Evolutionary conservation across 2,888 invertebrate genomes (phyloP).

Genomic region (Capitulum mitella): DNA sequence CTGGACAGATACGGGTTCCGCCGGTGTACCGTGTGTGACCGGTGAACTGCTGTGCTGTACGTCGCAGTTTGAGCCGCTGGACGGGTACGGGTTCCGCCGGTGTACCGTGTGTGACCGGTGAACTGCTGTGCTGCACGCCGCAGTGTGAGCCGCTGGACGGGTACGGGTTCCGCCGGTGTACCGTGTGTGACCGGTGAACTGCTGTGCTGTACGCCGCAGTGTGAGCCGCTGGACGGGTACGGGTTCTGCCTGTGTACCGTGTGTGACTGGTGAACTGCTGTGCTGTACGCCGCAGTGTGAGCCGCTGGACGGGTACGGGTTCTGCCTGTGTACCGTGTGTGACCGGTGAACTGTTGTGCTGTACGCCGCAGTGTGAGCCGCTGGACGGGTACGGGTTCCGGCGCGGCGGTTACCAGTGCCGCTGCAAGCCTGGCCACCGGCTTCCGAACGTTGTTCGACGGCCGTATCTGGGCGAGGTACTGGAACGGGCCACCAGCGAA

Average conservation of each 20-base stretch:
- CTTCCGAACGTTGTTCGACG: constrained; percentile 77
- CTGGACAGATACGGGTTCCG: no score
- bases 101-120: neutral
- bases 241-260: no score
- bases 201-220: no score
- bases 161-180: no score
- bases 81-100: neutral
- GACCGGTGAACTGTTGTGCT: no score
- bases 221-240: neutral
- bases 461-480: constrained; percentile 85
- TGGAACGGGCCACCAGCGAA: constrained; percentile 84
- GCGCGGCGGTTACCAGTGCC: constrained; percentile 89
- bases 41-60: neutral
- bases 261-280: no score
- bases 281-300: neutral
- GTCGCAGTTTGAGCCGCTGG: neutral
- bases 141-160: no score
- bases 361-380: constrained; percentile 88
- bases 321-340: no score
- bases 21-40: no score
- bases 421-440: constrained; percentile 81
- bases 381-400: constrained; percentile 92
- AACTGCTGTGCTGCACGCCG: no score
- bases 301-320: neutral
- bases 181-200: no score